Conservation (phyloP, 2,113 vertebrate genomes). For the Alectura lathami region DNA sequence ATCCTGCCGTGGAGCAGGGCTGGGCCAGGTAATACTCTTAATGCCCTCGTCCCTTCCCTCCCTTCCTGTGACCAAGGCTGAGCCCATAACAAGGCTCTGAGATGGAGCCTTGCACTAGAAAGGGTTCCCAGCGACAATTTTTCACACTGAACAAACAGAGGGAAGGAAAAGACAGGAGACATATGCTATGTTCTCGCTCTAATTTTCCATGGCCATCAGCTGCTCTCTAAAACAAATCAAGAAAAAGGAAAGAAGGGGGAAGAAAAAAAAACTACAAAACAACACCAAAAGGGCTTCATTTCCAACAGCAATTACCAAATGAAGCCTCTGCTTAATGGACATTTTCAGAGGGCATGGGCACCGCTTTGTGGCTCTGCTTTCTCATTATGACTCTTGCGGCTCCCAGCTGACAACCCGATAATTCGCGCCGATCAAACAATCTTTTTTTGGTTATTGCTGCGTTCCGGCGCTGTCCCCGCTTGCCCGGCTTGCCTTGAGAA, state of each 20-base stretch:
- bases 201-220: background rate
- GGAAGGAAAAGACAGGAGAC: background rate
- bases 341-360: constrained; percentile 32
- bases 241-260: background rate
- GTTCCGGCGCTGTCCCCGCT: constrained; percentile 17
- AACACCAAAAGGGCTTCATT: background rate
- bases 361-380: constrained; percentile 31
- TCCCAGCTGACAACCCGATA: constrained; percentile 52
- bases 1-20: constrained; percentile 8
- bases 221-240: background rate
- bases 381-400: background rate
- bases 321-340: constrained; percentile 4
- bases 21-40: constrained; percentile 40
- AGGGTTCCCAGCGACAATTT: constrained; percentile 10
- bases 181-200: background rate
- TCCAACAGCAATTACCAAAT: constrained; percentile 14
- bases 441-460: background rate
- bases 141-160: background rate
- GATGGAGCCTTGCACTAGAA: background rate
- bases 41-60: background rate
- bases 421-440: constrained; percentile 51
- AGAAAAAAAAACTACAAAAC: accelerated
- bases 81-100: background rate
- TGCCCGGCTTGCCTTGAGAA: background rate
- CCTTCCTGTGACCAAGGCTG: background rate